Base-by-base conservation (phyloP, 1,140 invertebrate genomes). In the Seison nebaliae region DNA sequence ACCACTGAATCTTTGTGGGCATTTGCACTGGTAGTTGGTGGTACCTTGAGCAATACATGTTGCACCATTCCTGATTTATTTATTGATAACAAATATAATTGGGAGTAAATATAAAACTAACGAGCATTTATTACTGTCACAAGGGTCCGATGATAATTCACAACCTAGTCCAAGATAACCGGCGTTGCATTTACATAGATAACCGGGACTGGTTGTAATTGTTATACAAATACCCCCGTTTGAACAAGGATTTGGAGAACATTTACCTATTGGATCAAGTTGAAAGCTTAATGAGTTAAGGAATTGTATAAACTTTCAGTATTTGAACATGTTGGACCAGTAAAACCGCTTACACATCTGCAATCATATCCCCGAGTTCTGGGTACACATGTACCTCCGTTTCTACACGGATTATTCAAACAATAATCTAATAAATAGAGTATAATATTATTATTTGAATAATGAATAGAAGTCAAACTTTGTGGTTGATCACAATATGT, bases 91-190 rank as follows among this genome's bases (percentile, higher is more conserved):
- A 6, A 14, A 21, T 31, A n/a, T n/a, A n/a, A n/a, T 39, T 39
- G 14, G 37, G 22, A n/a, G 20, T 22, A 12, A 26, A 28, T 4
- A 30, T 48, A 4, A 35, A 66, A 51, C 83, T 91, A 0, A 72
- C 76, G 0, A 70, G 49, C 81, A 91, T 0, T 80, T 78, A 47
- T 69, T 71, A 5, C 72, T 72, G 0, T 66, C 65, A 46, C 78
- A 81, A 73, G 76, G 80, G 44, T 80, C 71, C 5, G 47, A 34
- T 24, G 20, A 18, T 40, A 23, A 65, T 51, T 81, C 76, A 52
- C 80, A 84, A 38, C 69, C 63, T 15, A 68, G 59, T 19, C 38
- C 38, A 15, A 24, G 33, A 16, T 34, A 40, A 21, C 43, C 43
- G 20, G 38, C 22, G 12, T 22, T 15, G 32, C 46, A 47, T 6